Evolutionary conservation across 2,888 invertebrate genomes (phyloP).

Genomic region (Diarsia rubi): DNA sequence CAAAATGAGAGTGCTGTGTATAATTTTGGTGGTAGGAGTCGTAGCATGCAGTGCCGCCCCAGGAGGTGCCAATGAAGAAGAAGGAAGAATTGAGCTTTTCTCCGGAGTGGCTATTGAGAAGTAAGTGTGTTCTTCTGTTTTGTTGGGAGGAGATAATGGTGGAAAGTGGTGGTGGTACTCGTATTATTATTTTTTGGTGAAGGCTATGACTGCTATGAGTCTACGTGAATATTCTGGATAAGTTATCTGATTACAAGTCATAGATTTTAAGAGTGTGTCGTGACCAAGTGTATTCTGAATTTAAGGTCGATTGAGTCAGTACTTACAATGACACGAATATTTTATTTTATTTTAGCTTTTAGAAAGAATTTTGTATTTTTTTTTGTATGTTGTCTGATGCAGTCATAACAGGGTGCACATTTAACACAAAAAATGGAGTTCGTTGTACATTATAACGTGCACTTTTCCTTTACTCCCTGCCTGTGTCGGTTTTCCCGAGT

Average conservation of each 20-base stretch:
- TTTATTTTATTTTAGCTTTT: not conserved
- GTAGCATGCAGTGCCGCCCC: conserved; percentile 84
- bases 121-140: conserved; percentile 73
- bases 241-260: not conserved
- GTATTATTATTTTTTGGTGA: not conserved
- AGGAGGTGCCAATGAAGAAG: conserved; percentile 75
- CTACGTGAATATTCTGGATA: not conserved
- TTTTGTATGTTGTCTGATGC: not conserved
- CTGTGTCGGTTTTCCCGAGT: no score
- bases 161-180: not conserved
- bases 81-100: conserved; percentile 83
- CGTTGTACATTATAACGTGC: not conserved
- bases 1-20: conserved; percentile 80
- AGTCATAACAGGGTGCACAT: not conserved
- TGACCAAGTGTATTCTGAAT: not conserved
- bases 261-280: not conserved
- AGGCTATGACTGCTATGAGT: not conserved
- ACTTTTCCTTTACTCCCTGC: not conserved
- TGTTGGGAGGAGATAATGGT: not conserved
- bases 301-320: not conserved
- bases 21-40: conserved; percentile 77
- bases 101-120: conserved; percentile 87
- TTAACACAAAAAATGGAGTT: not conserved
- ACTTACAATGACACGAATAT: not conserved
- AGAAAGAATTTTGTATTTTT: not conserved